Evolutionary conservation across 2,888 invertebrate species (phyloP).

Genomic region (Pteria penguin): DNA sequence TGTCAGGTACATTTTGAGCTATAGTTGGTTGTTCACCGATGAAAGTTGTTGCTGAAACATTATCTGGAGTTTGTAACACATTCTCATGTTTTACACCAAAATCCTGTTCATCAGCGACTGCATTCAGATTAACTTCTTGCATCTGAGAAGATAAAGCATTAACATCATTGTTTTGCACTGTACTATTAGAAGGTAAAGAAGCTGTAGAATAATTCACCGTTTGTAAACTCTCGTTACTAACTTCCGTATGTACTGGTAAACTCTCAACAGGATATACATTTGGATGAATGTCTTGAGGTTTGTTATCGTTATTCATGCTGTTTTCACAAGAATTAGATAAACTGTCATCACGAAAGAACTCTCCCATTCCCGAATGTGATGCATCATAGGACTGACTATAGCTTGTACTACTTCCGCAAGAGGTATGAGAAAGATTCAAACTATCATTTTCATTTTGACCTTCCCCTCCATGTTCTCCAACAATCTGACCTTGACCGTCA

Average conservation of each 20-base stretch:
- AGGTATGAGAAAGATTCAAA: slow-evolving; percentile 15
- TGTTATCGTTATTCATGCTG: background rate
- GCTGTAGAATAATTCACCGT: slow-evolving; percentile 31
- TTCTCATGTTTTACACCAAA: background rate
- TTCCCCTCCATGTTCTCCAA: background rate
- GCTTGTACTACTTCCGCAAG: slow-evolving; percentile 13
- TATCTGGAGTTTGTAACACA: background rate
- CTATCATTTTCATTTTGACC: slow-evolving; percentile 8
- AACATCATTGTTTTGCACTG: background rate
- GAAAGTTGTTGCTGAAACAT: background rate
- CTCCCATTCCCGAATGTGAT: background rate
- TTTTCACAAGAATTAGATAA: background rate
- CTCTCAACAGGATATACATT: no score
- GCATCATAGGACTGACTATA: slow-evolving; percentile 1
- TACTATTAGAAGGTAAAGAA: background rate
- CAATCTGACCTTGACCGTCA: slow-evolving; percentile 4
- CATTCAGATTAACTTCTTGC: slow-evolving; percentile 1
- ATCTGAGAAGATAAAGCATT: background rate
- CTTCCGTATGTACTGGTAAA: background rate
- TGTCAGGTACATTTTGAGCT: background rate
- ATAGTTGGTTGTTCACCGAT: background rate
- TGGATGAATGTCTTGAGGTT: background rate
- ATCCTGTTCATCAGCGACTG: background rate
- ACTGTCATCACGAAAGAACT: background rate
- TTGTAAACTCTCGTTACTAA: slow-evolving; percentile 31